These are phyloP conservation scores for Spongia lamella DNA, from an alignment of 37 sponge, comb jelly and placozoan species.

Conservation along the genomic window DNA sequence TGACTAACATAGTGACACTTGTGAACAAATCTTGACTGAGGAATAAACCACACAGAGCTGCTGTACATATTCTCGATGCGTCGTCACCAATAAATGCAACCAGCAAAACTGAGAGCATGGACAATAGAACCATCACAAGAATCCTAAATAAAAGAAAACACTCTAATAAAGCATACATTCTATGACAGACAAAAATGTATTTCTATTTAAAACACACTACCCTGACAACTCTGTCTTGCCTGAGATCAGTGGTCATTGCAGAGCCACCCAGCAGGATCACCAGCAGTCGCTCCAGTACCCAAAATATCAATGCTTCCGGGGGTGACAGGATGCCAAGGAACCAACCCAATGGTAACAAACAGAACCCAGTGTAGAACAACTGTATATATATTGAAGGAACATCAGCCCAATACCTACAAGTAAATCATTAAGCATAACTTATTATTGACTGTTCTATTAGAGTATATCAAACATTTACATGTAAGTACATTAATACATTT, in stretches of 20 bases:
- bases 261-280: slow-evolving; percentile 65
- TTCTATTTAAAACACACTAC: no score
- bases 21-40: slow-evolving; percentile 54
- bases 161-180: background rate
- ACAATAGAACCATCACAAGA: slow-evolving; percentile 15
- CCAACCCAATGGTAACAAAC: slow-evolving; percentile 64
- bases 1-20: background rate
- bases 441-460: no score
- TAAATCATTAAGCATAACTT: background rate
- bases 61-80: slow-evolving; percentile 20
- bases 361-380: slow-evolving; percentile 41
- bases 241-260: slow-evolving; percentile 58
- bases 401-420: slow-evolving; percentile 4
- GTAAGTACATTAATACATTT: no score
- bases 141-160: slow-evolving; percentile 19
- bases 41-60: slow-evolving; percentile 46
- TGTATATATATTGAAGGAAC: slow-evolving; percentile 11
- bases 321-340: slow-evolving; percentile 55
- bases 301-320: slow-evolving; percentile 55
- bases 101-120: slow-evolving; percentile 15
- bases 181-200: no score
- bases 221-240: no score
- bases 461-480: no score
- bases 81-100: slow-evolving; percentile 7
- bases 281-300: slow-evolving; percentile 56